Conservation (phyloP, 2,113 vertebrate species). For the Seriola dumerili region DNA sequence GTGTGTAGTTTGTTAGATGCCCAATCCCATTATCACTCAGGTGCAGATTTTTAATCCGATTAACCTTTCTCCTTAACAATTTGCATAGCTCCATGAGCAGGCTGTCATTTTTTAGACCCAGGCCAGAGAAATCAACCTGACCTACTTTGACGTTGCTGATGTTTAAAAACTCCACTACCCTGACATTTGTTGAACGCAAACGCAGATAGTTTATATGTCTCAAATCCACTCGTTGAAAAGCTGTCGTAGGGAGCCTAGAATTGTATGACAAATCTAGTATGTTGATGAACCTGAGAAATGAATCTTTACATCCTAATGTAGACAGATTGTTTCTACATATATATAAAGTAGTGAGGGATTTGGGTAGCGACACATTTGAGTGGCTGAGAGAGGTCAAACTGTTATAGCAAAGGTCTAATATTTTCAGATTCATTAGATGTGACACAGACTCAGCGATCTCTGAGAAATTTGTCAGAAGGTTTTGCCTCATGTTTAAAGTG, state of each 20-base stretch:
- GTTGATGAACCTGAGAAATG: slow-evolving; percentile 67
- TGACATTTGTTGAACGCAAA: slow-evolving; percentile 76
- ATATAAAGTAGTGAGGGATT: slow-evolving; percentile 67
- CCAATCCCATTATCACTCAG: slow-evolving; percentile 64
- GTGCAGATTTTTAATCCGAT: slow-evolving; percentile 39
- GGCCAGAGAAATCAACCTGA: slow-evolving; percentile 83
- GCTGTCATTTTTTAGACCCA: slow-evolving; percentile 45
- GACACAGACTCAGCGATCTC: slow-evolving; percentile 73
- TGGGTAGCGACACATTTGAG: slow-evolving; percentile 61
- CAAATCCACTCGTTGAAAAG: slow-evolving; percentile 78
- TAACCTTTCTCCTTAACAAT: slow-evolving; percentile 50
- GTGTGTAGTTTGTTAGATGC: fast-evolving
- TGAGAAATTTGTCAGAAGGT: slow-evolving; percentile 77
- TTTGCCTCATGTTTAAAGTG: slow-evolving; percentile 72
- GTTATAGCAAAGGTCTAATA: slow-evolving; percentile 85
- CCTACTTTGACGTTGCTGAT: slow-evolving; percentile 65
- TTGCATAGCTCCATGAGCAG: slow-evolving; percentile 65
- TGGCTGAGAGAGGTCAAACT: slow-evolving; percentile 73
- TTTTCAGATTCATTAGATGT: slow-evolving; percentile 62
- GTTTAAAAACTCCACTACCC: slow-evolving; percentile 72
- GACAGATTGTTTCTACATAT: slow-evolving; percentile 81
- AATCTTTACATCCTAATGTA: slow-evolving; percentile 62
- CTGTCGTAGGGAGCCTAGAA: not conserved
- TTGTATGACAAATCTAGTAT: slow-evolving; percentile 86
- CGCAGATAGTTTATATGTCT: slow-evolving; percentile 63